A percentile compares a stretch with the other conserved stretches of the same genome.
These are phyloP conservation scores for Tipula lateralis DNA, from an alignment of 2,888 invertebrate species.

Conservation along the genomic window DNA sequence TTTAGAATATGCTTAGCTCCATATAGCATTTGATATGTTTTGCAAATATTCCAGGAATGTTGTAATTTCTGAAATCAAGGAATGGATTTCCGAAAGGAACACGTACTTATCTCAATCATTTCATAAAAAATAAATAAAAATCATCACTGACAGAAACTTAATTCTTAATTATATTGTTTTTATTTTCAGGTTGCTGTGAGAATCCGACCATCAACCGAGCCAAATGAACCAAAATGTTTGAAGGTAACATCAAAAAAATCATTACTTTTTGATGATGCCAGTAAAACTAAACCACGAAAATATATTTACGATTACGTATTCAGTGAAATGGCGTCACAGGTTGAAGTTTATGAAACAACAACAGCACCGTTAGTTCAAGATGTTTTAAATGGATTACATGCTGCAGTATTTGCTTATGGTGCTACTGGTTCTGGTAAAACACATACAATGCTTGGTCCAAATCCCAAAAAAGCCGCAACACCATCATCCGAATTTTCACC, in stretches of 20 bases:
- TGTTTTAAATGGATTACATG: slow-evolving; percentile 84
- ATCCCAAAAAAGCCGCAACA: slow-evolving; percentile 43
- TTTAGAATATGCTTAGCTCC: no score
- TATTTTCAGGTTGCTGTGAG: slow-evolving; percentile 72
- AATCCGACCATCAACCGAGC: slow-evolving; percentile 80
- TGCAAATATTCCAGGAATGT: no score
- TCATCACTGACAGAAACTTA: no score
- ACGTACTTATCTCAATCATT: no score
- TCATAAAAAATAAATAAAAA: no score
- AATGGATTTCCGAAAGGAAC: no score
- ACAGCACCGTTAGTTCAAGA: slow-evolving; percentile 80
- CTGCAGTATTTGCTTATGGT: slow-evolving; percentile 87
- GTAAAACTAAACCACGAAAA: slow-evolving; percentile 68
- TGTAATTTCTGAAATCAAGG: no score
- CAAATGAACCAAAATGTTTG: slow-evolving; percentile 52
- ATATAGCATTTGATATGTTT: no score
- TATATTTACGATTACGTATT: slow-evolving; percentile 89
- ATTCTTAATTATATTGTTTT: no score
- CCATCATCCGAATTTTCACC: slow-evolving; percentile 38
- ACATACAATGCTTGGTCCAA: slow-evolving; percentile 49
- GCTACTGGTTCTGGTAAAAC: slow-evolving; percentile 50
- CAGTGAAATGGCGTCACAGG: slow-evolving; percentile 80
- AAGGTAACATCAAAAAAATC: slow-evolving; percentile 48
- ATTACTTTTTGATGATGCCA: slow-evolving; percentile 49
- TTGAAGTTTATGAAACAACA: slow-evolving; percentile 81